Evolutionary conservation across 2,888 invertebrate genomes (phyloP).

Genomic region (Rotaria socialis): DNA sequence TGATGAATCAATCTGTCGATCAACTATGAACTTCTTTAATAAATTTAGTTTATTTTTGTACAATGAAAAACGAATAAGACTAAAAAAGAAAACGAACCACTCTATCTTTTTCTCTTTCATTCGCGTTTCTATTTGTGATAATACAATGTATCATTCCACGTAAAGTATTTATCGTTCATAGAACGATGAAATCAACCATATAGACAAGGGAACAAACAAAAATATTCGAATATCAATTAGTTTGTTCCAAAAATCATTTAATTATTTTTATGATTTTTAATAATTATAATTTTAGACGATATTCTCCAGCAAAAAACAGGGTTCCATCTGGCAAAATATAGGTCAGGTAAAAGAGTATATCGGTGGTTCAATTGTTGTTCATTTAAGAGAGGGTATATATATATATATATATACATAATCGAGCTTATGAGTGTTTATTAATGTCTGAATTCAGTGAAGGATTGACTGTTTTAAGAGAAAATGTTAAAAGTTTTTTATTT

Average conservation of each 20-base stretch:
- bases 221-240: no score
- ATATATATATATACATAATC: no score
- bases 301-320: not conserved
- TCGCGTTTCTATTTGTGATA: not conserved
- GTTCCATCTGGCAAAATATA: not conserved
- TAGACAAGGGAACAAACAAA: not conserved
- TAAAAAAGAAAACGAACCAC: not conserved
- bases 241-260: no score
- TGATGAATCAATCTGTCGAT: not conserved
- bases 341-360: not conserved
- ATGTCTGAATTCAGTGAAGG: no score
- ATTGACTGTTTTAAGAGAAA: no score
- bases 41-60: slow-evolving; percentile 6
- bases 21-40: not conserved
- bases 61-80: not conserved
- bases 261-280: not conserved
- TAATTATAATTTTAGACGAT: not conserved
- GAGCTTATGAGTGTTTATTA: no score
- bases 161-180: not conserved
- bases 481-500: no score
- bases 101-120: not conserved
- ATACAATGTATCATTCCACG: not conserved
- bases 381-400: no score
- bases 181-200: not conserved
- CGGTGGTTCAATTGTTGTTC: no score